Conservation (phyloP, 2,113 vertebrate genomes). For the Pygathrix nemaeus region DNA sequence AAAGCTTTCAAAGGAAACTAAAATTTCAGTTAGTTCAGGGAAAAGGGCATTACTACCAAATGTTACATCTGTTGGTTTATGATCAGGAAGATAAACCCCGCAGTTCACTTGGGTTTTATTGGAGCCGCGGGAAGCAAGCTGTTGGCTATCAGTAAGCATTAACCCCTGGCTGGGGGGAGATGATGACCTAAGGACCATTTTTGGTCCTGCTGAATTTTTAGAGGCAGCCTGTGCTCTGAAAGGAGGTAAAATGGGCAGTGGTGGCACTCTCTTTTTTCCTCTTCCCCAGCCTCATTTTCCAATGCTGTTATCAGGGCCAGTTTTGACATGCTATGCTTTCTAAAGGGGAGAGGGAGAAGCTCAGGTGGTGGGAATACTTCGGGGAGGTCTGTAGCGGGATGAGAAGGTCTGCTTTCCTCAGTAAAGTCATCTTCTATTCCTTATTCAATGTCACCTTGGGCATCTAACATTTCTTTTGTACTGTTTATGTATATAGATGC, state of each 20-base stretch:
- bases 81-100: background rate
- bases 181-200: background rate
- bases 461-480: background rate
- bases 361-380: background rate
- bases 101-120: background rate
- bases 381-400: background rate
- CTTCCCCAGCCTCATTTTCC: background rate
- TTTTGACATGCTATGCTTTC: background rate
- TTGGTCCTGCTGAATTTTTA: background rate
- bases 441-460: background rate
- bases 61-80: background rate
- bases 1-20: conserved; percentile 4
- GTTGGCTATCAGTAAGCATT: background rate
- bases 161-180: background rate
- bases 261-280: background rate
- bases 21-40: background rate
- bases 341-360: background rate
- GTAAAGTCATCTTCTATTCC: background rate
- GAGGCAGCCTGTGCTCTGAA: conserved; percentile 7
- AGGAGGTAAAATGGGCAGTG: background rate
- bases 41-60: background rate
- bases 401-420: background rate
- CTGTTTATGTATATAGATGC: background rate
- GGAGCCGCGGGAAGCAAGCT: background rate
- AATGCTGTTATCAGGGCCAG: background rate